Base-by-base conservation (phyloP, 2,113 vertebrate genomes). In the Theristicus caerulescens region DNA sequence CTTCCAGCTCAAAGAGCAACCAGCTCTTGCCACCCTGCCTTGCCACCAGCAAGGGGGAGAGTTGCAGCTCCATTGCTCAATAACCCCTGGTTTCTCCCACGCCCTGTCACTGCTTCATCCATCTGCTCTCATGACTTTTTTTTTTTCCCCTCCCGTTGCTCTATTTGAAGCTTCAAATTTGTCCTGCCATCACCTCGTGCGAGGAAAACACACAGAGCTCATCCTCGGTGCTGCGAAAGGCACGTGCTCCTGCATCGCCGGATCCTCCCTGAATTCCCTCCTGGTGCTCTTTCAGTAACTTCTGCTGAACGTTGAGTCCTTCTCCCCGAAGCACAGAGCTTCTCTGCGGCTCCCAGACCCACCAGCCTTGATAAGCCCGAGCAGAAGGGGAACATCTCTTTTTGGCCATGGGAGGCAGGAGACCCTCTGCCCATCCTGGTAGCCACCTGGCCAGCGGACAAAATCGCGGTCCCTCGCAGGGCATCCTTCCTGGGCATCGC, bases 211-310 rank as follows among this genome's bases (percentile, higher is more conserved):
- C 20, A 7, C 9, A 22, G 73, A 79, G 24, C 11, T 86, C 40
- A 86, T 64, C 32, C 46, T 29, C 7, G 6, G 46, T 27, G 38
- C 38, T 51, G 27, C 5, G 1, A 26, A 78, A 82, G 29, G 27
- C 74, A 47, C 2, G 1, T 9, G 9, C 24, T 47, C 38, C 80
- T 58, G 26, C 10, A 6, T 20, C 3, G 1, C 40, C 1, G 3
- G 22, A n/a, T n/a, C 57, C 44, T 31, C 27, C 46, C 34, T 21
- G 11, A 49, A 44, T 44, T 84, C 64, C 32, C 34, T 72, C 52
- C 40, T 27, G 44, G 31, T 73, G 58, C 57, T n/a, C 34, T 67
- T 47, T n/a, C 8, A 0, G 21, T 25, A 29, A 32, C n/a, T 82
- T 59, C 32, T 58, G 58, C 22, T 25, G 58, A 16, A 11, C 9